Evolutionary conservation across 1,140 invertebrate genomes (phyloP), one percentile per base, ranked within the genome.

Genomic region (Drosophila busckii): DNA sequence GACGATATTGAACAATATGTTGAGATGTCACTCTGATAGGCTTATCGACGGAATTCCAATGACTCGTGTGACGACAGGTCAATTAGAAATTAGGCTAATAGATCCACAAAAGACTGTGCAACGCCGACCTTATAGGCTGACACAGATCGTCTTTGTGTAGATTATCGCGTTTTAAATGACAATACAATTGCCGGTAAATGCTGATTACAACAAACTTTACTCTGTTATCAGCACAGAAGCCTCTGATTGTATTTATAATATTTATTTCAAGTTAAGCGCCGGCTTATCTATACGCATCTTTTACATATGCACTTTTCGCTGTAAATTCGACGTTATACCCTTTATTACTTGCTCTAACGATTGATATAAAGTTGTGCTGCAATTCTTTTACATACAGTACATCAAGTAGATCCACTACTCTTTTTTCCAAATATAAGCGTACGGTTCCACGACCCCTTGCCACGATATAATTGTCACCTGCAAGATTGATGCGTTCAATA

Each of bases 111-210:
- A 59, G 17, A 55, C 42, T 3, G 38, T 71, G 8, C 17, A 16
- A 20, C 53, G n/a, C n/a, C n/a, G n/a, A n/a, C n/a, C n/a, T n/a
- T n/a, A n/a, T n/a, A n/a, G n/a, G n/a, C n/a, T 38, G 65, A 48
- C 13, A 45, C 49, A 8, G 19, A 48, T 13, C 38, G 67, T 7
- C 23, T 71, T 19, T 70, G 67, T 37, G 41, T 76, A 1, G 75
- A 91, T 55, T 90, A 87, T 50, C 29, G 88, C 9, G 8, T 41
- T 9, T 35, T 91, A 2, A 90, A 91, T 61, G 35, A 46, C 0
- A 56, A 85, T 1, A 89, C 87, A 0, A 56, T 67, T 2, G 62
- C 71, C 34, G 88, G 90, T 90, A n/a, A n/a, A n/a, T n/a, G n/a
- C n/a, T n/a, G n/a, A n/a, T n/a, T n/a, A n/a, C n/a, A n/a, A n/a